Conservation (phyloP, 2,888 invertebrate genomes). For the Meliscaeva auricollis region DNA sequence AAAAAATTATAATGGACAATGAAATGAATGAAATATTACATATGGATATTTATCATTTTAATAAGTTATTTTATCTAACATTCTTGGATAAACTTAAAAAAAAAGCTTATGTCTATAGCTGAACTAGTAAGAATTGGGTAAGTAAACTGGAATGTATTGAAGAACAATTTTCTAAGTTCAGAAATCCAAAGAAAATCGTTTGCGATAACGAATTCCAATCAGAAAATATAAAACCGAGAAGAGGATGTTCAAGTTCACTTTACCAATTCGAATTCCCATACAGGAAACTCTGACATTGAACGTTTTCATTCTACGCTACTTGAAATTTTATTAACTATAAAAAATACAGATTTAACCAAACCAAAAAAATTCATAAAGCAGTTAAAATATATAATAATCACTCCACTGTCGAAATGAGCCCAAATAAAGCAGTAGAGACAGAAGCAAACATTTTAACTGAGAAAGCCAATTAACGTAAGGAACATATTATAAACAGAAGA, state of each 20-base stretch:
- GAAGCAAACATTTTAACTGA: too few species aligned
- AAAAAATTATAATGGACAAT: slow-evolving; percentile 6
- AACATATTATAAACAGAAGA: too few species aligned
- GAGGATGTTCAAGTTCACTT: slow-evolving; percentile 13
- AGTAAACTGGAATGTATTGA: too few species aligned
- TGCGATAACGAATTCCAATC: slow-evolving; percentile 57
- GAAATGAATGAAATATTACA: slow-evolving; percentile 11
- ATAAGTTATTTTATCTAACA: too few species aligned
- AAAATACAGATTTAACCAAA: slow-evolving; percentile 26
- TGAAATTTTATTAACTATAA: slow-evolving; percentile 32
- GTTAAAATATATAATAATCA: too few species aligned
- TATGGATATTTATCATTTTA: slow-evolving; percentile 26
- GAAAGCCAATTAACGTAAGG: too few species aligned
- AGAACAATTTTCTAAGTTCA: slow-evolving; percentile 63
- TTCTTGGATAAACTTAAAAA: too few species aligned
- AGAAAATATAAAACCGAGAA: slow-evolving; percentile 17
- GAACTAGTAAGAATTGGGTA: too few species aligned
- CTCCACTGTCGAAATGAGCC: too few species aligned
- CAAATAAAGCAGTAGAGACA: too few species aligned
- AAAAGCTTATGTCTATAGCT: too few species aligned
- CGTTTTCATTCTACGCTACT: slow-evolving; percentile 26
- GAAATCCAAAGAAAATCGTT: slow-evolving; percentile 57
- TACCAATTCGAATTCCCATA: slow-evolving; percentile 27
- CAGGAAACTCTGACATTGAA: too few species aligned
- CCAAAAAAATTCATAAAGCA: slow-evolving; percentile 19